Base-by-base conservation (phyloP, 2,797 vertebrate genomes). In the Periparus ater region DNA sequence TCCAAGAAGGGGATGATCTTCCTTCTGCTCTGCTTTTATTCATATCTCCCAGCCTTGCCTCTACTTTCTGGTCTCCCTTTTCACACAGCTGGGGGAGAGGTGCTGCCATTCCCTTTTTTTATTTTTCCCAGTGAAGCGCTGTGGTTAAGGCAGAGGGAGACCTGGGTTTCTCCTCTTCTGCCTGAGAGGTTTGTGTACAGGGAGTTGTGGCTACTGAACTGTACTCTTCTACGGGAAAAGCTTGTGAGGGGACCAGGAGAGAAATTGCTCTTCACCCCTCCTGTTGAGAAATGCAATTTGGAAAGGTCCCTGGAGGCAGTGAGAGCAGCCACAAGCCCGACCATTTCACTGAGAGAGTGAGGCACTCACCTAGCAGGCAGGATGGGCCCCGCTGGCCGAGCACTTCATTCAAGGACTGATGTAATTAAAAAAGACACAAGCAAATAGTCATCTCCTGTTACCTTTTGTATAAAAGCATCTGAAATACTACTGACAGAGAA, bases 391-490 rank as follows among this genome's bases (percentile, higher is more conserved):
- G 1, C 67, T 60, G 67, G 86, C 91, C 2, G 0, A 17, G 76
- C 61, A 7, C 68, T 84, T 60, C 78, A 44, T 87, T 47, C 74
- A 44, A 40, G 71, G 63, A 13, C 78, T 85, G 84, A 84, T 88
- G 88, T 92, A 83, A 91, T 95, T 90, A 94, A 89, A 96, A 89
- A 92, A 73, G 91, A 95, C 91, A 94, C 63, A 76, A 70, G 63
- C 29, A 63, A 76, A 87, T 5, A 87, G 50, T 88, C 40, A 48
- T 70, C 63, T 67, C 42, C 50, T 76, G 60, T 73, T 71, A 27
- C 32, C 42, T 77, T 48, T 40, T 75, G 57, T 84, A 68, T 88
- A 94, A 95, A 92, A 95, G 60, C 55, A 22, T 55, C 82, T 82
- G 83, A 93, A 96, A 93, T 71, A 71, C 71, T 78, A 81, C 77